Percentiles rank a stretch among this genome's conserved stretches.
phyloP scores from a whole-genome alignment of 2,113 vertebrate genomes.

The Dermatemys mawii region DNA sequence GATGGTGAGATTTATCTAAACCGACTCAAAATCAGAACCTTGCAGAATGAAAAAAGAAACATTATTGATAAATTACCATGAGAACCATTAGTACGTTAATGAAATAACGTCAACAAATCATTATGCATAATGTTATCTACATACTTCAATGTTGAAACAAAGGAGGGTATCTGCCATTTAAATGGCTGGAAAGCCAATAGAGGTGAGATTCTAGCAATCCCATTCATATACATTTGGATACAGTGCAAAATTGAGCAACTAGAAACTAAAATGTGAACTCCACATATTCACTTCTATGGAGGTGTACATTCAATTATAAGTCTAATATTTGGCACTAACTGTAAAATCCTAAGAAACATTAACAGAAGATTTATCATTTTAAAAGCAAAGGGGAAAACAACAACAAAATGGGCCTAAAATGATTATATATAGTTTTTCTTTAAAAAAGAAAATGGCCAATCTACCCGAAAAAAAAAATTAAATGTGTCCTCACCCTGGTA shows the following conservation, averaged over 20 bases:
- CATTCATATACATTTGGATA: rapidly evolving
- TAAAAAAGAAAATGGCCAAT: no score
- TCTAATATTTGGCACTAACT: no score
- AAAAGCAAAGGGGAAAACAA: no score
- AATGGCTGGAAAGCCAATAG: neutral
- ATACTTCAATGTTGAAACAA: neutral
- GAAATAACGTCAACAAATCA: neutral
- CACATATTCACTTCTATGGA: no score
- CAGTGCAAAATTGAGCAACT: neutral
- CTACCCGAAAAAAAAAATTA: no score
- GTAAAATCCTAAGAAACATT: no score
- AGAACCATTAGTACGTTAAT: neutral
- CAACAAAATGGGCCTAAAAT: no score
- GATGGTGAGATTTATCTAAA: neutral
- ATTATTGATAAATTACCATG: neutral
- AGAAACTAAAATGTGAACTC: no score
- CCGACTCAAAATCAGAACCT: neutral
- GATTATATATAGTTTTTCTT: no score
- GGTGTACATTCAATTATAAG: no score
- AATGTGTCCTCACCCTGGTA: no score
- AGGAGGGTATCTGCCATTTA: neutral
- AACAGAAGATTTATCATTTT: no score
- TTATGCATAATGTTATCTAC: neutral
- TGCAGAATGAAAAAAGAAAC: neutral
- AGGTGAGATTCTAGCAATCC: neutral